phyloP scores from a whole-genome alignment of 1,140 invertebrate species.

The Pseudomyrmex cubaensis region DNA sequence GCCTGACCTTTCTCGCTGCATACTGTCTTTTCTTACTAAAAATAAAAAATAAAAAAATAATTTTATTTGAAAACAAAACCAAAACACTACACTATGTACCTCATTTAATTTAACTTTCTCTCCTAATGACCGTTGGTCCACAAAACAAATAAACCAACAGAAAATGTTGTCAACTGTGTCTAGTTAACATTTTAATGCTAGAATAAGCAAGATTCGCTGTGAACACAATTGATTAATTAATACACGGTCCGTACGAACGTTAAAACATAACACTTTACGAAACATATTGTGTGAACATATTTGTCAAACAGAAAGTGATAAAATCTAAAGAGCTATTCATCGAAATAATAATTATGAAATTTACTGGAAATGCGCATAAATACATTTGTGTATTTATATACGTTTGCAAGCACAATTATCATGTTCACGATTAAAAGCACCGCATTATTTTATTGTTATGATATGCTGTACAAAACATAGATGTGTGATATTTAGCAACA shows the following conservation, averaged over 20 bases:
- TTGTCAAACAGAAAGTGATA: not conserved
- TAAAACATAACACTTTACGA: constrained; percentile 1
- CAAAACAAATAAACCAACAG: too few relatives aligned
- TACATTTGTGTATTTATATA: not conserved
- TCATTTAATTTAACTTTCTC: too few relatives aligned
- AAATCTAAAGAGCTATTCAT: not conserved
- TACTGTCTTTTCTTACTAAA: not conserved
- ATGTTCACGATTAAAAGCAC: not conserved
- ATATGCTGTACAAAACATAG: too few relatives aligned
- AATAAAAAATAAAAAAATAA: not conserved
- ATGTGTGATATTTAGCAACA: too few relatives aligned
- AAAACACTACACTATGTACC: too few relatives aligned
- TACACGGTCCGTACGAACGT: not conserved
- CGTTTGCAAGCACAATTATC: not conserved
- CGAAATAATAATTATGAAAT: constrained; percentile 18
- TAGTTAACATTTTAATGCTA: not conserved
- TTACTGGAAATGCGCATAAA: not conserved
- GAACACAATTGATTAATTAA: not conserved
- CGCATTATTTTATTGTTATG: constrained; percentile 4
- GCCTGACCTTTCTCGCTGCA: not conserved
- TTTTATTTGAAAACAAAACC: not conserved
- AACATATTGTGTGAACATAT: not conserved
- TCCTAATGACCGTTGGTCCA: too few relatives aligned
- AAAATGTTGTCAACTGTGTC: not conserved
- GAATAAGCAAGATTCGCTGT: not conserved